Evolutionary conservation across 2,888 invertebrate genomes (phyloP), one percentile per base, ranked within the genome.

Genomic region (Ephialtes manifestator): DNA sequence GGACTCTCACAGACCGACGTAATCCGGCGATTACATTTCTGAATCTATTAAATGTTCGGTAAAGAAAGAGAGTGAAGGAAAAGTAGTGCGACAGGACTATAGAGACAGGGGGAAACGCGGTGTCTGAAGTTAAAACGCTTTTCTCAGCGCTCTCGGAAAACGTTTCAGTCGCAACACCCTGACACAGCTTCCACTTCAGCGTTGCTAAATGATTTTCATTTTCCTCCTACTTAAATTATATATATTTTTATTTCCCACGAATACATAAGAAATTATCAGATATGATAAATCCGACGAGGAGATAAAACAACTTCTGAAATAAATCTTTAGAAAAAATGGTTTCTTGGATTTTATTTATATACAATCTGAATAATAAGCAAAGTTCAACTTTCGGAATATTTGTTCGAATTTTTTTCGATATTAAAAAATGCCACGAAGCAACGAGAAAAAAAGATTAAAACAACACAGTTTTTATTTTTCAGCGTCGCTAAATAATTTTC

Each of bases 21-120:
- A 84, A 86, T 86, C 78, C 81, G 55, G 86, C 78, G 86, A 86
- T 86, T 84, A 86, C 84, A 84, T 86, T 86, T 84, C 81, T 82
- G 79, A 86, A 86, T 86, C 76, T 86, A 84, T 86, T 81, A 84
- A 83, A 81, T 67, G 46, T 79, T 76, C 75, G 81, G 76, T 80
- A 71, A 72, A 60, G 76, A 76, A 70, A 48, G 63, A 81, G 39
- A 67, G 46, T 28, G 67, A 11, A 63, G 60, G 20, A 28, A 39
- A 43, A 46, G 53, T 31, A 51, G 46, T 35, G 63, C 11, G 53
- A 55, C 63, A 68, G 72, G 60, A 35, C 48, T 18, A 71, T 24
- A 58, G 55, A 58, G 74, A 63, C 58, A 76, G 20, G 60, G 15
- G 60, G 58, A 77, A 67, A 80, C 28, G 65, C 15, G 11, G 35